Evolutionary conservation across 2,113 vertebrate species (phyloP).

Genomic region (Pseudonaja textilis): DNA sequence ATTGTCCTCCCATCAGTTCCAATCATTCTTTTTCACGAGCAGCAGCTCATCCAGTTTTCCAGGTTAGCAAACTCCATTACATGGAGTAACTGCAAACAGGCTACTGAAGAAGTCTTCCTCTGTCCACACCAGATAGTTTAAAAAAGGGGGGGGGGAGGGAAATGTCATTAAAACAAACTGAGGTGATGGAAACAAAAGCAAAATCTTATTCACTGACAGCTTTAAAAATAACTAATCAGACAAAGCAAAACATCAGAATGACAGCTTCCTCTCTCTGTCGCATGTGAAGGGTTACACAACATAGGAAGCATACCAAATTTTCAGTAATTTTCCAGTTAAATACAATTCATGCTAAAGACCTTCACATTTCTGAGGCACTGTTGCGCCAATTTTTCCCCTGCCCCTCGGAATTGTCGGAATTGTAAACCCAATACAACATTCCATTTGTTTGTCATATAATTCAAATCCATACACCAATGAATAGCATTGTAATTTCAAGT

Average conservation of each 20-base stretch:
- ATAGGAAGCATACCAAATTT: neutral
- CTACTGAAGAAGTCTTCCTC: conserved; percentile 27
- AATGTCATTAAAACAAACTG: neutral
- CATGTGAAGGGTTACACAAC: neutral
- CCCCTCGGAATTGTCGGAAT: neutral
- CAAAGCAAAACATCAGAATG: neutral
- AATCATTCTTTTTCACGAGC: conserved; percentile 35
- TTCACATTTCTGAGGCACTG: neutral
- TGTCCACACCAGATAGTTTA: conserved; percentile 12
- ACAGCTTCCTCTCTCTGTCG: neutral
- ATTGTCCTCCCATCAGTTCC: conserved; percentile 37
- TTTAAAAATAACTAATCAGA: neutral
- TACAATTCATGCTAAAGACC: neutral
- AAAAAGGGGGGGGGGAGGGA: neutral
- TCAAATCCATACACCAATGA: neutral
- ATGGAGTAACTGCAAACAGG: conserved; percentile 23
- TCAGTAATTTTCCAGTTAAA: neutral
- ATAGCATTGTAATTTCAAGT: neutral
- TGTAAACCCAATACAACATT: neutral
- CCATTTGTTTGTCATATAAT: neutral
- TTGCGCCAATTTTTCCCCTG: neutral
- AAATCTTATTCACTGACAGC: neutral
- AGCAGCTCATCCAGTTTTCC: conserved; percentile 40
- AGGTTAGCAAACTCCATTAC: neutral
- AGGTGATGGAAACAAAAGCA: neutral